Evolutionary conservation across 2,888 invertebrate species (phyloP).

Genomic region (Ormyrus thymus): DNA sequence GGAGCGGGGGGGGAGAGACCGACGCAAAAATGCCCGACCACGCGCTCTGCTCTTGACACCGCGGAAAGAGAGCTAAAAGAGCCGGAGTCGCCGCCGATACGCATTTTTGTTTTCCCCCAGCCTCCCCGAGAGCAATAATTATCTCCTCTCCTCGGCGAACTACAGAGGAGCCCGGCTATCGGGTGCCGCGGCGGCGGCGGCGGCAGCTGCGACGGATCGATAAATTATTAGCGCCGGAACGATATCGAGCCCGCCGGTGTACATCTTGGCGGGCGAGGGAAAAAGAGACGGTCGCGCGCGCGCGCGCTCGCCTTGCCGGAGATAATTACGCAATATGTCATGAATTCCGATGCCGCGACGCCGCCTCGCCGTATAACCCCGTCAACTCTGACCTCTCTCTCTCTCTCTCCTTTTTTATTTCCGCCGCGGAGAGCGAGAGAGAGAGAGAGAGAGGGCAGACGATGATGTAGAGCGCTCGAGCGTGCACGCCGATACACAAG

Average conservation of each 20-base stretch:
- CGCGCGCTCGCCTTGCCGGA: slow-evolving; percentile 6
- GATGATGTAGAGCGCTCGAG: slow-evolving; percentile 27
- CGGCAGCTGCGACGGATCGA: slow-evolving; percentile 35
- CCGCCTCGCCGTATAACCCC: slow-evolving; percentile 36
- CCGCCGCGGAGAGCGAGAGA: neutral
- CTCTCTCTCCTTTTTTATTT: neutral
- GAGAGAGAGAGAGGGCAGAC: too few relatives aligned
- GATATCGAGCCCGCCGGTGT: neutral
- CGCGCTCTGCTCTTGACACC: slow-evolving; percentile 41
- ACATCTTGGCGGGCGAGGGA: neutral
- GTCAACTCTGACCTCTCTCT: slow-evolving; percentile 53
- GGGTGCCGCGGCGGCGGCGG: neutral
- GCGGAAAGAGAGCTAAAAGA: slow-evolving; percentile 6
- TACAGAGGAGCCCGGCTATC: too few relatives aligned
- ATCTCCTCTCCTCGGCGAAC: slow-evolving; percentile 27
- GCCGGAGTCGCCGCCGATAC: neutral
- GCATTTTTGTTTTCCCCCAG: slow-evolving; percentile 34
- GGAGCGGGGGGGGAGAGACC: neutral
- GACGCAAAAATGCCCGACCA: neutral
- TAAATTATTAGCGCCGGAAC: slow-evolving; percentile 49
- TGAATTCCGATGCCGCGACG: slow-evolving; percentile 37
- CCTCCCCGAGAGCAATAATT: slow-evolving; percentile 40
- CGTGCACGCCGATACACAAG: slow-evolving; percentile 2
- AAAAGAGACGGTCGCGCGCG: slow-evolving; percentile 8
- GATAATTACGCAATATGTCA: slow-evolving; percentile 54